Conservation (phyloP, 2,113 vertebrate species). For the Anser cygnoides region DNA sequence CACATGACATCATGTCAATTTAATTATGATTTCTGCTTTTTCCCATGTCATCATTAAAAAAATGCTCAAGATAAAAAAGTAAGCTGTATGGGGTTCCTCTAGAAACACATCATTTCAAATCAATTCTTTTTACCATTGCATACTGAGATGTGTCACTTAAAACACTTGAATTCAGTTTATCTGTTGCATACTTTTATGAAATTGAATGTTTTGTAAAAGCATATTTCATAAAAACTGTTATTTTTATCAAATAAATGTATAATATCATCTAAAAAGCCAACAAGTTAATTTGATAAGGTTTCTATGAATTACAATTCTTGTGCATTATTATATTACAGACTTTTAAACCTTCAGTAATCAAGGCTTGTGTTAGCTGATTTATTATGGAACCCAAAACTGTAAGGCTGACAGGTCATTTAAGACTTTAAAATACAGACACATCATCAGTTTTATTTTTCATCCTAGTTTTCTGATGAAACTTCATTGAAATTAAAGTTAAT, state of each 20-base stretch:
- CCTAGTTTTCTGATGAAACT: background rate
- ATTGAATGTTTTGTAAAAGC: background rate
- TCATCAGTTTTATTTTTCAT: background rate
- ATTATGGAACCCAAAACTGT: background rate
- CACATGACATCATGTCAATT: background rate
- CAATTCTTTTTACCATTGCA: background rate
- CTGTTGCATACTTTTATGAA: background rate
- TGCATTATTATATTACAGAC: background rate
- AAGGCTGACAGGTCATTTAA: background rate
- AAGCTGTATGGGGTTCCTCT: background rate
- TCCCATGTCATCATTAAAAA: background rate
- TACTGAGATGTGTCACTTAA: background rate
- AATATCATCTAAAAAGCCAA: background rate
- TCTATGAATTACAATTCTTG: background rate
- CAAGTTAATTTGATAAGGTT: background rate
- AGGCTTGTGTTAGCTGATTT: background rate
- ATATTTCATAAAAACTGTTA: background rate
- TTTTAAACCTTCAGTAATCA: background rate
- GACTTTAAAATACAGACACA: background rate
- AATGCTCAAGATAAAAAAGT: background rate
- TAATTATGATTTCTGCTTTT: background rate
- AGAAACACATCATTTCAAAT: background rate
- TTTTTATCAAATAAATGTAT: background rate
- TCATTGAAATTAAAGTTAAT: background rate
- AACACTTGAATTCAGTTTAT: background rate